Evolutionary conservation across 2,888 invertebrate species (phyloP).

Genomic region (Scrobipalpa costella): DNA sequence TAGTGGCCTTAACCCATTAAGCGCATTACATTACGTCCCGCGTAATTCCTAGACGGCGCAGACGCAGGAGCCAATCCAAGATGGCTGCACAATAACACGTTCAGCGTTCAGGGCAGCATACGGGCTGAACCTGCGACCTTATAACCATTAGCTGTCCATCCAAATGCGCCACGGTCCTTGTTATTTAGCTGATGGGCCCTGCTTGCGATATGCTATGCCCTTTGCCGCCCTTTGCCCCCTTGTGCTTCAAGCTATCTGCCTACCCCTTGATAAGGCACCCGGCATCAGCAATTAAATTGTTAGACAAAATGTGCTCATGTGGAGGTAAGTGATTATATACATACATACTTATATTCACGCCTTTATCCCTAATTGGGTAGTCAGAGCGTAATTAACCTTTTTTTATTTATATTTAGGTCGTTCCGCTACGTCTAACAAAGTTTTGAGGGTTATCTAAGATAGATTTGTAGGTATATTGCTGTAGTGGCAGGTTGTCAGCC

Average conservation of each 20-base stretch:
- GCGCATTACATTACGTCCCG: not conserved
- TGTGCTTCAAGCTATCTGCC: constrained; percentile 29
- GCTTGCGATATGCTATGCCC: constrained; percentile 38
- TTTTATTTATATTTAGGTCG: too few relatives aligned
- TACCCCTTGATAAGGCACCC: constrained; percentile 25
- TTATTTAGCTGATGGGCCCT: constrained; percentile 43
- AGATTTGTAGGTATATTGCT: too few relatives aligned
- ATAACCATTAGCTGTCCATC: constrained; percentile 44
- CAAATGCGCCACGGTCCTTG: constrained; percentile 49
- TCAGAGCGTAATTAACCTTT: too few relatives aligned
- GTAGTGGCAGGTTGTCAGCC: too few relatives aligned
- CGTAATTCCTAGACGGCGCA: constrained; percentile 2
- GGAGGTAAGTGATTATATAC: too few relatives aligned
- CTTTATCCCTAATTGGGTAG: too few relatives aligned
- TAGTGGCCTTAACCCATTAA: not conserved
- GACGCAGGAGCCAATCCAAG: constrained; percentile 35
- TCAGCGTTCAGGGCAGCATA: constrained; percentile 36
- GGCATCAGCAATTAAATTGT: constrained; percentile 1
- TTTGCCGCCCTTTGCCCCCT: constrained; percentile 32
- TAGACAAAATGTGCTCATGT: too few relatives aligned
- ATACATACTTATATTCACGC: too few relatives aligned
- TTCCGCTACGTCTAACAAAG: too few relatives aligned
- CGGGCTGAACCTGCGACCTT: constrained; percentile 42
- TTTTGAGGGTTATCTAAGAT: too few relatives aligned
- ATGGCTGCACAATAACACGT: constrained; percentile 30